These are phyloP conservation scores for Cantharis lateralis DNA, from an alignment of 2,888 invertebrate species.

Conservation along the genomic window DNA sequence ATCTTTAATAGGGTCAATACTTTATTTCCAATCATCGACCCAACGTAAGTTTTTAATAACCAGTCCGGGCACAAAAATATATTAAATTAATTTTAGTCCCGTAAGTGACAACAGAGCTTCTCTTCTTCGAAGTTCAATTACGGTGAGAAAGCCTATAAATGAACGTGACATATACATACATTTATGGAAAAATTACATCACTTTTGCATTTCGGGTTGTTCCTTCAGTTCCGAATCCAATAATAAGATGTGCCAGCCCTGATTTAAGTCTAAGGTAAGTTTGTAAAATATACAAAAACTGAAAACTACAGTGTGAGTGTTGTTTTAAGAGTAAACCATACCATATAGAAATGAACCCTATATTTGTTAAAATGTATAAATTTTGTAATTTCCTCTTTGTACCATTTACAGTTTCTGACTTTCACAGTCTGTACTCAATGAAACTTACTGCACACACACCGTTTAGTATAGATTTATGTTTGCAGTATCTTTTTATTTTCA, in stretches of 20 bases:
- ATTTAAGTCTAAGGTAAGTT: slow-evolving; percentile 82
- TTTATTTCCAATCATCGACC: slow-evolving; percentile 92
- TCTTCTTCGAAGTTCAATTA: slow-evolving; percentile 82
- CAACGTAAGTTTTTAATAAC: slow-evolving; percentile 68
- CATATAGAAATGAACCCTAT: neutral
- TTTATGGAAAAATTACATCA: slow-evolving; percentile 97
- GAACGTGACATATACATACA: slow-evolving; percentile 95
- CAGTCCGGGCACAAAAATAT: neutral
- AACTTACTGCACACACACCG: too few relatives aligned
- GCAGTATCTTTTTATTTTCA: too few relatives aligned
- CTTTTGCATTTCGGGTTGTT: slow-evolving; percentile 94
- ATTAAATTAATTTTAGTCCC: slow-evolving; percentile 64
- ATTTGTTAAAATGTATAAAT: too few relatives aligned
- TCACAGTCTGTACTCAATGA: too few relatives aligned
- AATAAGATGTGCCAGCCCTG: slow-evolving; percentile 90
- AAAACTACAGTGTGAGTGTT: neutral
- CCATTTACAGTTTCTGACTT: too few relatives aligned
- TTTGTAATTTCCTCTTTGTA: too few relatives aligned
- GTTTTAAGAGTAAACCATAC: neutral
- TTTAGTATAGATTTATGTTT: too few relatives aligned
- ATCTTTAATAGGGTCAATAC: slow-evolving; percentile 89
- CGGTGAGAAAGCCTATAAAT: slow-evolving; percentile 87
- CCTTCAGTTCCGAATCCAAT: slow-evolving; percentile 88
- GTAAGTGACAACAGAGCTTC: slow-evolving; percentile 97
- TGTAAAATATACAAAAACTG: neutral